A percentile compares a stretch with the other conserved stretches of the same genome.
phyloP scores from a whole-genome alignment of 2,797 vertebrate genomes.

The Diplodus puntazzo region DNA sequence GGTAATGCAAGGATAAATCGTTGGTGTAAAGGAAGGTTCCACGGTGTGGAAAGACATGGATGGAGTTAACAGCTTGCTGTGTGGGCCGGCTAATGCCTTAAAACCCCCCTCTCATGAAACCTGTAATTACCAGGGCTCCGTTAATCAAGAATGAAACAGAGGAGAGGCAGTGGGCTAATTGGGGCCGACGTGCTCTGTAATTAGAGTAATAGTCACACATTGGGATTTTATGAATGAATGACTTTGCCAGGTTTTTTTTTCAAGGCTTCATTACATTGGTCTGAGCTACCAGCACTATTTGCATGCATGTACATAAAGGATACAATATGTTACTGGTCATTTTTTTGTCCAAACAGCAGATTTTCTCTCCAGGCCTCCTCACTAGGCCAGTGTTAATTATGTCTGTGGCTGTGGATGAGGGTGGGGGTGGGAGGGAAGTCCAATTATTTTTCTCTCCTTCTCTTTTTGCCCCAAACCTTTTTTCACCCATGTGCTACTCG shows the following conservation, averaged over 20 bases:
- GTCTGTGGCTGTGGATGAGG: slow-evolving; percentile 71
- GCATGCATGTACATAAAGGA: slow-evolving; percentile 78
- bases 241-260: slow-evolving; percentile 88
- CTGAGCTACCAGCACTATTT: slow-evolving; percentile 83
- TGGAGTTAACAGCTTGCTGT: slow-evolving; percentile 84
- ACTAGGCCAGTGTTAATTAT: slow-evolving; percentile 86
- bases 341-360: slow-evolving; percentile 85
- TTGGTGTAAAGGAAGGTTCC: slow-evolving; percentile 31
- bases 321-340: slow-evolving; percentile 85
- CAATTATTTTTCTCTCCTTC: slow-evolving; percentile 85
- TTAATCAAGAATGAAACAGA: slow-evolving; percentile 89
- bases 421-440: slow-evolving; percentile 63
- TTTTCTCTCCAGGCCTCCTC: slow-evolving; percentile 86
- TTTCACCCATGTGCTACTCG: slow-evolving; percentile 73
- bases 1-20: slow-evolving; percentile 24
- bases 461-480: slow-evolving; percentile 80
- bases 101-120: slow-evolving; percentile 76
- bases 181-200: slow-evolving; percentile 90
- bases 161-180: slow-evolving; percentile 87
- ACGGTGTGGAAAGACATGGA: slow-evolving; percentile 52
- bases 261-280: slow-evolving; percentile 84
- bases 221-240: slow-evolving; percentile 93
- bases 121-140: slow-evolving; percentile 87
- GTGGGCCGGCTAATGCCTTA: slow-evolving; percentile 78
- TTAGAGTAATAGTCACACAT: slow-evolving; percentile 91